Evolutionary conservation across 2,113 vertebrate genomes (phyloP), one percentile per base, ranked within the genome.

Genomic region (Ctenodactylus gundi): DNA sequence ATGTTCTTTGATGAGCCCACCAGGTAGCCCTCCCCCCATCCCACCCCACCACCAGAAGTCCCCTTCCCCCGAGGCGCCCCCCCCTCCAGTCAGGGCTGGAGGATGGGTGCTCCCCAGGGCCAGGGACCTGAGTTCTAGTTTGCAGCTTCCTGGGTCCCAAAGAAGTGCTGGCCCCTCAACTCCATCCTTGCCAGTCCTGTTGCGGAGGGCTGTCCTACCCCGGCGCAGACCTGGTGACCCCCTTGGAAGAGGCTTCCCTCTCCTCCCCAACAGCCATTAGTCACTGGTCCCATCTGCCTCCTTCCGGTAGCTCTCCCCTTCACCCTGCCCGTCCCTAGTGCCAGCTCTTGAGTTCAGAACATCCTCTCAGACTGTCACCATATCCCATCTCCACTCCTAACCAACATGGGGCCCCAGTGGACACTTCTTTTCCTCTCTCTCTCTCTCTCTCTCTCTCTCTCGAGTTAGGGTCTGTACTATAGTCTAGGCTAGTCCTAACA

Each of bases 1-100:
- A 99, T 99, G 99, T 99, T 99, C 98, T 99, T 99, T 41, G 99
- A 99, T 27, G 99, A 99, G 97, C 99, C 99, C 95, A 99, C 99
- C 20, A 99, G 99, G 99, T 99, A 98, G 93, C 93, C 87, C 91
- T 68, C 25, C 75, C 58, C 3, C 7, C 51, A 17, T 39, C 41
- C 6, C 6, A 20, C n/a, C n/a, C n/a, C n/a, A n/a, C n/a, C 34
- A 10, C 4, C 34, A 3, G 1, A 1, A 0, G 44, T 13, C 21
- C 31, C 10, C 51, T 39, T 41, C 18, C 31, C 21, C 64, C 9
- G 14, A 51, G 0, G 0, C 73, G 62, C 78, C 94, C 3, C 39
- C 80, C 20, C 78, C 93, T 49, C n/a, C n/a, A 75, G 27, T 46
- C 18, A 29, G 60, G 46, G 34, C 21, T 57, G 53, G 49, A 85